Base-by-base conservation (phyloP, 2,888 invertebrate genomes). In the Polylopha cassiicola region DNA sequence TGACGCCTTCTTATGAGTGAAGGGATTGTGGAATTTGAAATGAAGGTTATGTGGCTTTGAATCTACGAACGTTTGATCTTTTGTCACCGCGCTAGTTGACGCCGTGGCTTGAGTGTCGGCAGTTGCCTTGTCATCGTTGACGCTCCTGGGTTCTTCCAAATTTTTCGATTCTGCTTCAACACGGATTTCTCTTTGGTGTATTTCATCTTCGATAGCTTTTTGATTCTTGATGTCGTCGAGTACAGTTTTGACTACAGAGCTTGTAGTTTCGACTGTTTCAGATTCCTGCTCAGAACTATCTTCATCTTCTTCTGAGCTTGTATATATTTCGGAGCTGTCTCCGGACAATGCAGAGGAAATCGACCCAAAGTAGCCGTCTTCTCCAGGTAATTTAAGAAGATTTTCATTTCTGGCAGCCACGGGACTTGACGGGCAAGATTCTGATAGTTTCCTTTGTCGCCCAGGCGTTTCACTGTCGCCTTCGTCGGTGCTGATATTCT, bases 181-280 rank as follows among this genome's bases (percentile, higher is more conserved):
- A 28, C 36, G 6, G n/a, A 8, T n/a, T 1, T 31, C 31, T 13
- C 18, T 23, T 23, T 18, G 27, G 18, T n/a, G 6, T 7, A 4
- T 17, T 3, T 13, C 32, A 8, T 21, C 28, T 13, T 33, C 17
- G 7, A 11, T 16, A 6, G 6, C 11, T 17, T 33, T 17, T 30
- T 27, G 17, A 9, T 32, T 21, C 33, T 26, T 18, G 2, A 20
- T 18, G 7, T 41, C 30, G 4, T 31, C 42, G 1, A 86, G 51
- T 10, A 89, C 87, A 17, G 87, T 85, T 52, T 87, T 84, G 3
- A 89, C 87, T 11, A 89, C 80, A 30, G 87, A 86, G 54, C 87
- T 87, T 1, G 89, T 86, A 5, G 89, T 89, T 56, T 89, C 89
- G 26, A 85, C 78, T 27, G 72, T 66, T 44, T 87, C 87, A 22